Conservation (phyloP, 2,113 vertebrate species). For the Chamaea fasciata region DNA sequence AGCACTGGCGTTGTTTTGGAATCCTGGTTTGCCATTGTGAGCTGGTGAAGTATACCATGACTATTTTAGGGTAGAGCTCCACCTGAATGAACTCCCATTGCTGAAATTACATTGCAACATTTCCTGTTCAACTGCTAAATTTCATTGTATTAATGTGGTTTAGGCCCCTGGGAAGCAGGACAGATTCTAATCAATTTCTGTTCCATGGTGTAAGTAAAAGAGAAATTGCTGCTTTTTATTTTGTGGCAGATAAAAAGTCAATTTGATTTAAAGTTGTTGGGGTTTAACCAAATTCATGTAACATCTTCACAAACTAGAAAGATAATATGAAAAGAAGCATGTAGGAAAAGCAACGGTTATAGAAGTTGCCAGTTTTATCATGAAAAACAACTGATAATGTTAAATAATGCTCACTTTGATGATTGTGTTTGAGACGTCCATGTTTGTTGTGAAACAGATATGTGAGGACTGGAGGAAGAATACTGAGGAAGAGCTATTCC, state of each 20-base stretch:
- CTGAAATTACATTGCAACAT: neutral
- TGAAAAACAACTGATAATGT: neutral
- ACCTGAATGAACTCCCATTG: neutral
- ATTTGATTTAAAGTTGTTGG: neutral
- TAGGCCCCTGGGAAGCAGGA: neutral
- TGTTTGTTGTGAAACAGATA: neutral
- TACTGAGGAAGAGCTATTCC: neutral
- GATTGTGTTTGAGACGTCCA: neutral
- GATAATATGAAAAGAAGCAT: neutral
- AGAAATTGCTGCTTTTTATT: neutral
- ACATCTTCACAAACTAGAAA: neutral
- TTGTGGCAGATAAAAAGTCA: neutral
- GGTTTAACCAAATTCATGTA: neutral
- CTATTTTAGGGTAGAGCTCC: neutral
- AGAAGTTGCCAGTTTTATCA: neutral
- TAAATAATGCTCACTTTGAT: neutral
- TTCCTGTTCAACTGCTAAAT: neutral
- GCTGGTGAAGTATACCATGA: neutral
- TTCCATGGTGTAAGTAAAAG: neutral
- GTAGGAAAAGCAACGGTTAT: neutral
- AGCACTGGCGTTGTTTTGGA: neutral
- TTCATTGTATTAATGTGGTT: neutral
- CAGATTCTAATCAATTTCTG: conserved; percentile 6
- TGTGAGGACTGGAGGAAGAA: neutral
- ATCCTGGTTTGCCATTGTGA: neutral